A percentile compares a stretch with the other conserved stretches of the same genome.
phyloP scores from a whole-genome alignment of 2,888 invertebrate species.

The Drosophila greeni region DNA sequence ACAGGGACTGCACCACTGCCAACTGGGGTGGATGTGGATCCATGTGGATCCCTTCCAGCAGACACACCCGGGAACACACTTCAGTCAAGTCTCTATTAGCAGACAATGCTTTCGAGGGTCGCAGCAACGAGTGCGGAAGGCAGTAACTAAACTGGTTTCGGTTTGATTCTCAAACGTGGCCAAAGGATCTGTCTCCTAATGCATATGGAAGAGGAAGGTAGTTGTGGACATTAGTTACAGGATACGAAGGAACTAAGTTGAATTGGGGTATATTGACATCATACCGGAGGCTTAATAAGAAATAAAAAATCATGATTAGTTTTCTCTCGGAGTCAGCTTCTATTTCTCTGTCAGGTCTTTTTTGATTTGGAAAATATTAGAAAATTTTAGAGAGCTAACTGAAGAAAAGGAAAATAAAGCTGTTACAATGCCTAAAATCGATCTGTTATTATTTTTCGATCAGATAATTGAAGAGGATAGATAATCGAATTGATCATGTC shows the following conservation, averaged over 20 bases:
- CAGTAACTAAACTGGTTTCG: conserved; percentile 17
- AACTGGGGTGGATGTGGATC: conserved; percentile 3
- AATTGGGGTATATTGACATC: no score
- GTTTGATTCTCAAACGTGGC: conserved; percentile 33
- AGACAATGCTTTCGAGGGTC: conserved; percentile 57
- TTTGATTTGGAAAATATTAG: neutral
- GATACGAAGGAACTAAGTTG: neutral
- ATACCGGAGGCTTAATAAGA: no score
- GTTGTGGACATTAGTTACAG: conserved; percentile 29
- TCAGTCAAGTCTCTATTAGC: conserved; percentile 74
- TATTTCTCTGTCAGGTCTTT: neutral
- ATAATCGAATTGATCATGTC: neutral
- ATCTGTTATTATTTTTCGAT: neutral
- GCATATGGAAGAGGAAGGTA: conserved; percentile 63
- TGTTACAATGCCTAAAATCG: neutral
- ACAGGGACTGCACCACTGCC: conserved; percentile 18
- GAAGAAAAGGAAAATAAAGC: neutral
- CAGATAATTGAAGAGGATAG: neutral
- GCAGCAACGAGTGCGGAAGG: neutral
- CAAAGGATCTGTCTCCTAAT: conserved; percentile 46
- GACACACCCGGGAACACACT: conserved; percentile 44
- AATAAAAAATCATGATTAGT: no score
- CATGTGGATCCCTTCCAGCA: conserved; percentile 1
- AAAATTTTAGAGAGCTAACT: neutral
- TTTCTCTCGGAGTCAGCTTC: neutral